Evolutionary conservation across 2,113 vertebrate species (phyloP), one percentile per base, ranked within the genome.

Genomic region (Odocoileus hemionus): DNA sequence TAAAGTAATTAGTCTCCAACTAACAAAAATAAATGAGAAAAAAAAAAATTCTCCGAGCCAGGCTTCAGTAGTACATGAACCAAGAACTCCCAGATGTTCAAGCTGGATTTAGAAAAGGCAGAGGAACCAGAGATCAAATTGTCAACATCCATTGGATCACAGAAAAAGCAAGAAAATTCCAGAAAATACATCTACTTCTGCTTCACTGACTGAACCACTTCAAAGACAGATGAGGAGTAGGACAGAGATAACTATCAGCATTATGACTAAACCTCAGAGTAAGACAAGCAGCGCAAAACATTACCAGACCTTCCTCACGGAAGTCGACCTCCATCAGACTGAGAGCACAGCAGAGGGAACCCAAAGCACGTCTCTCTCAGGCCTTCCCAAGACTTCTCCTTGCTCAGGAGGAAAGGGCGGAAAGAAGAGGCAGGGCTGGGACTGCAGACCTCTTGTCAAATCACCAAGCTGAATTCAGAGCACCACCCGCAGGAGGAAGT

Each of bases 401-500:
- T 33, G 36, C 1, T 58, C 21, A 6, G 17, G 17, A 33, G 9
- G 57, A 87, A 64, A 89, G 2, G 5, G 36, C 0, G 0, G 21
- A 3, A 93, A 50, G 33, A 76, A 55, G 15, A 30, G 33, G 36
- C 5, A 11, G n/a, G 80, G 50, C 23, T 55, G 54, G 67, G 33
- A 85, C 7, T 19, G 33, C 6, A n/a, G 17, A 13, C 50, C 52
- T 33, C 50, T 16, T 16, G 6, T 64, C 76, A 86, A 85, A 70
- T 90, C 26, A 57, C 76, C 70, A 58, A 33, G 55, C 30, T 54
- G 79, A 87, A 89, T 23, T 91, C 47, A 58, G 25, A 14, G 17
- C 55, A 23, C 33, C n/a, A 25, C 4, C 28, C 23, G 28, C 25
- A 10, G 28, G 9, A 70, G 30, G 30, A 70, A 55, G 50, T 17